These are phyloP conservation scores for Drosophila novamexicana DNA, from an alignment of 1,140 invertebrate species.

Conservation along the genomic window DNA sequence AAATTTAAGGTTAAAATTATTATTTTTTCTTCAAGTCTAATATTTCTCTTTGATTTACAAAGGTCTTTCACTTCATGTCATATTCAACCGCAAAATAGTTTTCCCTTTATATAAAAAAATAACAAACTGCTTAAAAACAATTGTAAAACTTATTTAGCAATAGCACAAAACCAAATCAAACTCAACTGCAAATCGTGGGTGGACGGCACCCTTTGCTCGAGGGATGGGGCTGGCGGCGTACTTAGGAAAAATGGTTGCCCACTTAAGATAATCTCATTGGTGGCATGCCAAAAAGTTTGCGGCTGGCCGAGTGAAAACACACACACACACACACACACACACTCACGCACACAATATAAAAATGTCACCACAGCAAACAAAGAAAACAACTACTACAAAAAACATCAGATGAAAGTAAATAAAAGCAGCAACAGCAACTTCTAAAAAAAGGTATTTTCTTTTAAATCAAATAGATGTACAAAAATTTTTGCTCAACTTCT, in stretches of 20 bases:
- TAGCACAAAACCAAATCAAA: conserved; percentile 22
- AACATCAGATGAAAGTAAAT: conserved; percentile 26
- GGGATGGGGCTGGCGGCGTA: not conserved
- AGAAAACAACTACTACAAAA: conserved; percentile 26
- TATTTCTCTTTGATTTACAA: no score
- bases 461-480: conserved; percentile 71
- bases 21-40: no score
- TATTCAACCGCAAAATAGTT: no score
- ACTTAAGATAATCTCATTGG: conserved; percentile 82
- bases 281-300: conserved; percentile 72
- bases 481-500: conserved; percentile 58
- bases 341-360: conserved; percentile 47
- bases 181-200: conserved; percentile 43
- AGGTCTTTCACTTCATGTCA: no score
- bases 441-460: conserved; percentile 69
- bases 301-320: conserved; percentile 14
- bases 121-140: conserved; percentile 59
- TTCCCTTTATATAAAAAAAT: not conserved
- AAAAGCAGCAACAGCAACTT: conserved; percentile 18
- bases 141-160: conserved; percentile 67
- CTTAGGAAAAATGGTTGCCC: conserved; percentile 54
- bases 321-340: conserved; percentile 17
- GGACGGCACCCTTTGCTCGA: no score
- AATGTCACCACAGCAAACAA: conserved; percentile 71
- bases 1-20: no score